A percentile compares a stretch with the other conserved stretches of the same genome.
These are phyloP conservation scores for Drosophila kambysellisi DNA, from an alignment of 2,888 invertebrate genomes.

Conservation along the genomic window DNA sequence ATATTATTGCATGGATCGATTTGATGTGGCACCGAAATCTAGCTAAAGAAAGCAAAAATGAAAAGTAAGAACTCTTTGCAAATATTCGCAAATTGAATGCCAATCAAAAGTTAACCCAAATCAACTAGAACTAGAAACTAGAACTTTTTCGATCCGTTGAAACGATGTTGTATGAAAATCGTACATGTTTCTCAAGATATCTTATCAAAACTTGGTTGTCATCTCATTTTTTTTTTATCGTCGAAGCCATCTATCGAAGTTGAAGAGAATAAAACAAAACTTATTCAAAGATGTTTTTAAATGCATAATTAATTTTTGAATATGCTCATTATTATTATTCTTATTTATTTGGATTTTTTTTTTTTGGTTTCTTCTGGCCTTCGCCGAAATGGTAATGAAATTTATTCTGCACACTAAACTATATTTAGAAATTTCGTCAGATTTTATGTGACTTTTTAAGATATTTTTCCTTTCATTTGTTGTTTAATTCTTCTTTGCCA, in stretches of 20 bases:
- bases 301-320: neutral
- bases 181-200: neutral
- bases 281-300: neutral
- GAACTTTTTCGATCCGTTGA: neutral
- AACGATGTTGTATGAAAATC: neutral
- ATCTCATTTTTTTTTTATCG: neutral
- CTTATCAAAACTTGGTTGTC: neutral
- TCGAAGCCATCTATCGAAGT: neutral
- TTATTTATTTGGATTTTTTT: neutral
- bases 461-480: neutral
- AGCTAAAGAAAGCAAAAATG: constrained; percentile 10
- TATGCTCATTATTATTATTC: neutral
- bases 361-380: neutral
- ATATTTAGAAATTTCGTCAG: constrained; percentile 4
- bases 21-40: constrained; percentile 34
- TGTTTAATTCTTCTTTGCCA: neutral
- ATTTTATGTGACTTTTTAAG: neutral
- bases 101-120: constrained; percentile 1
- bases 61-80: constrained; percentile 12
- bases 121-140: neutral
- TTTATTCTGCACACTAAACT: constrained; percentile 1
- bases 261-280: neutral
- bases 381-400: neutral
- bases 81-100: constrained; percentile 5
- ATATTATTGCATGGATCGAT: constrained; percentile 48